A percentile compares a stretch with the other conserved stretches of the same genome.
Conservation (phyloP, 2,113 vertebrate genomes). For the Osmerus mordax region DNA sequence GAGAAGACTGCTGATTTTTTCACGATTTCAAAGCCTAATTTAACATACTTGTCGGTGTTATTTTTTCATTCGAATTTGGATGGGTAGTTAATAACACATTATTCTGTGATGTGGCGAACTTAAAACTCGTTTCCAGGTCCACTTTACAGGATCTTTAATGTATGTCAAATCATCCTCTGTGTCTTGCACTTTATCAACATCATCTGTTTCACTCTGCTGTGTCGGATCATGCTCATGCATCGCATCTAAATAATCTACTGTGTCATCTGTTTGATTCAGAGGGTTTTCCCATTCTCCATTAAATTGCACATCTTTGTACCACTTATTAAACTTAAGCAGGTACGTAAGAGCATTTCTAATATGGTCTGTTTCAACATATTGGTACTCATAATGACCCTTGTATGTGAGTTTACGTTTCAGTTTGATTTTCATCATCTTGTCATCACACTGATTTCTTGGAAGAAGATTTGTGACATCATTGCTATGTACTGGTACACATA, state of each 20-base stretch:
- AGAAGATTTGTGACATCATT: constrained; percentile 3
- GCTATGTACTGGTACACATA: constrained; percentile 10
- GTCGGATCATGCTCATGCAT: not conserved
- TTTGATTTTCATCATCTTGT: constrained; percentile 8
- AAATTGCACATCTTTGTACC: constrained; percentile 14
- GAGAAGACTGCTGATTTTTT: too few relatives aligned
- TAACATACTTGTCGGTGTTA: too few relatives aligned
- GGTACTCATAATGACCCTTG: constrained; percentile 25
- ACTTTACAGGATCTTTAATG: too few relatives aligned
- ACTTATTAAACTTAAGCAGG: not conserved
- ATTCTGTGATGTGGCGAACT: too few relatives aligned
- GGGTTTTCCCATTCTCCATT: constrained; percentile 21
- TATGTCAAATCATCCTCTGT: constrained; percentile 11
- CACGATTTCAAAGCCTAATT: too few relatives aligned
- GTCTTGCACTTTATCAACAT: not conserved
- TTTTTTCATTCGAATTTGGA: too few relatives aligned
- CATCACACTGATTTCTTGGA: constrained; percentile 16
- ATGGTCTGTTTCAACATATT: constrained; percentile 5
- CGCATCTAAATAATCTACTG: not conserved
- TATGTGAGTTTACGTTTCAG: constrained; percentile 20
- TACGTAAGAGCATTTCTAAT: constrained; percentile 9
- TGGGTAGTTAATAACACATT: too few relatives aligned
- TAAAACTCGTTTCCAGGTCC: too few relatives aligned
- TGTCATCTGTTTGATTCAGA: not conserved
- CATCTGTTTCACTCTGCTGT: not conserved